Evolutionary conservation across 1,140 invertebrate species (phyloP).

Genomic region (Ruditapes philippinarum): DNA sequence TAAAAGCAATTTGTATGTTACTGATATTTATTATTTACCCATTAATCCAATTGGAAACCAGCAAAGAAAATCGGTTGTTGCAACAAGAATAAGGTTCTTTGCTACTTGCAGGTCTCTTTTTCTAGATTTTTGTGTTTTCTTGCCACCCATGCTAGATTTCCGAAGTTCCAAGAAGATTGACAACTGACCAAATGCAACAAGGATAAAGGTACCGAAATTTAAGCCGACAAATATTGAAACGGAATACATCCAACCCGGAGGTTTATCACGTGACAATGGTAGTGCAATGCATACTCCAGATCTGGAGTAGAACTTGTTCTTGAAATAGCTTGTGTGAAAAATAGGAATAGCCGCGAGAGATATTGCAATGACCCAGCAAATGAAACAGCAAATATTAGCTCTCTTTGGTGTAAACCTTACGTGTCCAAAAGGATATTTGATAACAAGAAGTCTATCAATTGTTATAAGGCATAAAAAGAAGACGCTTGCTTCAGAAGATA

Average conservation of each 20-base stretch:
- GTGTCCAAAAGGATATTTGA: slow-evolving; percentile 70
- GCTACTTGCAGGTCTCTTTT: slow-evolving; percentile 59
- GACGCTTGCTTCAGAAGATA: slow-evolving; percentile 74
- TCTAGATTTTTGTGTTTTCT: background rate
- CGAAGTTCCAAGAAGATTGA: slow-evolving; percentile 27
- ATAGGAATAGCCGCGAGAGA: slow-evolving; percentile 63
- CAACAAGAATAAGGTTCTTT: slow-evolving; percentile 50
- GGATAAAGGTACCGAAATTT: slow-evolving; percentile 61
- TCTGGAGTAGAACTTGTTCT: slow-evolving; percentile 61
- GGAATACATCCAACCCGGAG: slow-evolving; percentile 62
- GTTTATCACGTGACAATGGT: slow-evolving; percentile 30
- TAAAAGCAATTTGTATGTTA: no score
- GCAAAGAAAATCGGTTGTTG: background rate
- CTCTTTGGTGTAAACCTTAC: slow-evolving; percentile 5
- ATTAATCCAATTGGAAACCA: slow-evolving; percentile 56
- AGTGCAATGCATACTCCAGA: slow-evolving; percentile 59
- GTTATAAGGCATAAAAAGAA: slow-evolving; percentile 63
- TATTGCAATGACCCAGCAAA: slow-evolving; percentile 63
- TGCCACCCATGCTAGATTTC: background rate
- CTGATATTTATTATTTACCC: no score
- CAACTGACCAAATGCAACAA: slow-evolving; percentile 63
- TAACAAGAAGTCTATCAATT: no score
- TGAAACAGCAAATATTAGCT: background rate
- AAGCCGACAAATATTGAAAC: slow-evolving; percentile 54
- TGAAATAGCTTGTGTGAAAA: slow-evolving; percentile 32